phyloP scores from a whole-genome alignment of 2,888 invertebrate species.

The Synergus umbraculus region DNA sequence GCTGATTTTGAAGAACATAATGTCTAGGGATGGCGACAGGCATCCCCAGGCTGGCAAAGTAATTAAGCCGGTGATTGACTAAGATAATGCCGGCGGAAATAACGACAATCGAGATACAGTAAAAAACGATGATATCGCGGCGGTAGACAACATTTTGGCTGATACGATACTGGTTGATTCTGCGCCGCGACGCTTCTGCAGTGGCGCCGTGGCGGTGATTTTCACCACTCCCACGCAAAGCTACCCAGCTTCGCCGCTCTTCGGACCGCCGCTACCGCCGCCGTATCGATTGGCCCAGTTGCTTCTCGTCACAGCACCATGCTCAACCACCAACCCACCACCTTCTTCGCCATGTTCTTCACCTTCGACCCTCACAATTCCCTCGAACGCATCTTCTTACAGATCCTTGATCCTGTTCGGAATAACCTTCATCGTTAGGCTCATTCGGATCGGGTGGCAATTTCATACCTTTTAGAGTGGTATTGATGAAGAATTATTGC shows the following conservation, averaged over 20 bases:
- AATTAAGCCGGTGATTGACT: conserved; percentile 33
- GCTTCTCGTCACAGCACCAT: conserved; percentile 68
- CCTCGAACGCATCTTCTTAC: conserved; percentile 45
- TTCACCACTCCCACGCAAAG: conserved; percentile 31
- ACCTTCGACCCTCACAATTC: conserved; percentile 33
- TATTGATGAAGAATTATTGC: neutral
- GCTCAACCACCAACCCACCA: conserved; percentile 52
- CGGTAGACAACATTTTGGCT: conserved; percentile 60
- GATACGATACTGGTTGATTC: conserved; percentile 59
- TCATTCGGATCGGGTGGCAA: neutral
- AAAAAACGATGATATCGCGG: conserved; percentile 57
- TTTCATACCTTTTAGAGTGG: neutral
- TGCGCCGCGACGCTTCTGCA: conserved; percentile 58
- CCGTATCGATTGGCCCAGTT: conserved; percentile 74
- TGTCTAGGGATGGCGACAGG: conserved; percentile 38
- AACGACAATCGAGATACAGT: conserved; percentile 58
- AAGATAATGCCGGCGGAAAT: conserved; percentile 41
- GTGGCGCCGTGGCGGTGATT: conserved; percentile 47
- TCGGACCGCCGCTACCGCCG: conserved; percentile 61
- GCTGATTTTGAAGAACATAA: conserved; percentile 24
- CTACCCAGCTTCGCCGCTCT: conserved; percentile 48
- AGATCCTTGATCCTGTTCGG: conserved; percentile 45
- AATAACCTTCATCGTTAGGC: neutral
- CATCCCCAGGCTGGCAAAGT: neutral
- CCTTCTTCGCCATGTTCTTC: conserved; percentile 57